Base-by-base conservation (phyloP, 2,797 vertebrate species). In the Lithobates pipiens region DNA sequence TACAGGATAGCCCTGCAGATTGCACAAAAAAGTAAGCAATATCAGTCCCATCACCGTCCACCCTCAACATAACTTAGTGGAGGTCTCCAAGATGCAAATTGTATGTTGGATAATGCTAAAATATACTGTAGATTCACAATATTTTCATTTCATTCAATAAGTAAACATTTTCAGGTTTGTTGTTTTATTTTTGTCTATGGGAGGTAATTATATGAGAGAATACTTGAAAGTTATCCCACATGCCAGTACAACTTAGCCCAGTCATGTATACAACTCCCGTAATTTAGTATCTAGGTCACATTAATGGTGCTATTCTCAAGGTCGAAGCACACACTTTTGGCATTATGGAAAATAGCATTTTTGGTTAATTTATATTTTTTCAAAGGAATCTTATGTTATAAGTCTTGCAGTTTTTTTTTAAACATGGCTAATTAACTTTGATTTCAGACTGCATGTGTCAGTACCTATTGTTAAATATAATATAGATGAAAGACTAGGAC, bases 211-310 rank as follows among this genome's bases (percentile, higher is more conserved):
- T 61, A n/a, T n/a, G 54, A 61, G 54, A 61, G 21, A n/a, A 9
- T 13, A 61, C 7, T 61, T 61, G 21, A 16, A 54, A 54, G 16
- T 54, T 54, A 54, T 18, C 21, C 54, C 54, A 84, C 86, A 78
- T 57, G 18, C 18, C 18, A 57, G 50, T 57, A 57, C 50, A 57
- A 18, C 21, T 61, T 61, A 23, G 54, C 54, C 21, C 54, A 61
- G 54, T 61, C 54, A 61, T 61, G 54, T 61, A 61, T 61, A 57
- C 50, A 61, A 61, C 54, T 61, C 21, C 54, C 4, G 50, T 9
- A 61, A 61, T 8, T 61, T 61, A 61, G 21, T 61, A 61, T 61
- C 54, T 61, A 23, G 21, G 54, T 61, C 54, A 61, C 54, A 23
- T 23, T 61, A 23, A 23, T 61, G 7, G 54, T 61, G 18, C 54